Percentiles rank a stretch among this genome's conserved stretches.
Conservation (phyloP, 2,113 vertebrate species). For the Leuciscus idus region DNA sequence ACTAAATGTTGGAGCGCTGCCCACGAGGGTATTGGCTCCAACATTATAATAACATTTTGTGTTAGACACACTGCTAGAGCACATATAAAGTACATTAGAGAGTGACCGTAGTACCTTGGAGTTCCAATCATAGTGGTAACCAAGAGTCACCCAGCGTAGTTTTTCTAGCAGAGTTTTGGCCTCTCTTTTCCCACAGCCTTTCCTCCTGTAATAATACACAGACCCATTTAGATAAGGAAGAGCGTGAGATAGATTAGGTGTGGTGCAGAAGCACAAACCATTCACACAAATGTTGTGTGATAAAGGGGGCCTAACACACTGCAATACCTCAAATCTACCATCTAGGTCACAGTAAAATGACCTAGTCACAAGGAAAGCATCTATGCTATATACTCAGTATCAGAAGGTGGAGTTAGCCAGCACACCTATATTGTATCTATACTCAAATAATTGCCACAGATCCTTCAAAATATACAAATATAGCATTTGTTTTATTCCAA, state of each 20-base stretch:
- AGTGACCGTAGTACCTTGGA: constrained; percentile 81
- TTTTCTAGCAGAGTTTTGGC: constrained; percentile 88
- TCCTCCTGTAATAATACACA: constrained; percentile 70
- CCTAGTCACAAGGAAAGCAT: neutral
- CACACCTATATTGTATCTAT: too few relatives aligned
- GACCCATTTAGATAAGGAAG: constrained; percentile 24
- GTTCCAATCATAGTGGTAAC: constrained; percentile 97
- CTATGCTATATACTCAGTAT: neutral
- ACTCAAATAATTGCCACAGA: too few relatives aligned
- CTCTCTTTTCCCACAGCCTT: constrained; percentile 70
- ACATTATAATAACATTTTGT: neutral
- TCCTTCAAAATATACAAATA: neutral
- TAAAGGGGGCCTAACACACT: neutral
- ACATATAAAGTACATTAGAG: neutral
- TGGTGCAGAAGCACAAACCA: neutral
- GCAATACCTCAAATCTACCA: constrained; percentile 3
- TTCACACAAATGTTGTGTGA: neutral
- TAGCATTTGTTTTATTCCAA: neutral
- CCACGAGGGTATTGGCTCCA: too few relatives aligned
- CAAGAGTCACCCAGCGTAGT: constrained; percentile 96
- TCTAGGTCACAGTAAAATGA: neutral
- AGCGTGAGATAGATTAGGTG: neutral
- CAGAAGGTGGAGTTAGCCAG: too few relatives aligned
- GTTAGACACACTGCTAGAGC: neutral
- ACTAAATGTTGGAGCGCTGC: too few relatives aligned